Evolutionary conservation across 1,140 invertebrate genomes (phyloP), one percentile per base, ranked within the genome.

Genomic region (Campoletis sonorensis): DNA sequence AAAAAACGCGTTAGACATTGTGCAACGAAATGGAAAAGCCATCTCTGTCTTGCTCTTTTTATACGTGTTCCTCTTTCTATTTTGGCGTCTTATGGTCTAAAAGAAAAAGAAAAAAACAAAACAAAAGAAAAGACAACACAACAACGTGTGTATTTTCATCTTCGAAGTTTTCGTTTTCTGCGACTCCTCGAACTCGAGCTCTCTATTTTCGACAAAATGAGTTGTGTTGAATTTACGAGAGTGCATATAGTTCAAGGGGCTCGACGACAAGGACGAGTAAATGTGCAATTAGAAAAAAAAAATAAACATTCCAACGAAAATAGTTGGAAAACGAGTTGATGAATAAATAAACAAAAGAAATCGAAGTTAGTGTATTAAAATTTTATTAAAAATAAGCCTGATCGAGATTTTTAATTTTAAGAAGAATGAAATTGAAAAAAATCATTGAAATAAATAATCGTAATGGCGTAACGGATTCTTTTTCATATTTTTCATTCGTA

Each of bases 21-120:
- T 64, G 61, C 61, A 64, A 64, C 61, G 61, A 64, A 64, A 64
- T 64, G 61, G 61, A 26, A 64, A 64, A 64, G 61, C 61, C 23
- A 15, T 64, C 23, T 64, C 23, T 64, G 23, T 64, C 61, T 27
- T 26, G 5, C 8, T 64, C 61, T 64, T 23, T 64, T 11, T 45
- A 45, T 45, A 13, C 40, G 13, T n/a, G n/a, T 13, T 45, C 13
- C 40, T 45, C 40, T 45, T 45, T 45, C 40, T 10, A 45, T 45
- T 45, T 45, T 45, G 40, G 40, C 40, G 61, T 23, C 61, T 64
- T 23, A 11, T 64, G 5, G 61, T 64, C 61, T 23, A 61, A 23
- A 13, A 26, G n/a, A 7, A 16, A 26, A 26, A 23, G 27, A 27
- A 26, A 64, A n/a, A n/a, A n/a, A n/a, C n/a, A n/a, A n/a, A n/a